These are phyloP conservation scores for Phyllostomus hastatus DNA, from an alignment of 2,113 vertebrate species.

Conservation along the genomic window DNA sequence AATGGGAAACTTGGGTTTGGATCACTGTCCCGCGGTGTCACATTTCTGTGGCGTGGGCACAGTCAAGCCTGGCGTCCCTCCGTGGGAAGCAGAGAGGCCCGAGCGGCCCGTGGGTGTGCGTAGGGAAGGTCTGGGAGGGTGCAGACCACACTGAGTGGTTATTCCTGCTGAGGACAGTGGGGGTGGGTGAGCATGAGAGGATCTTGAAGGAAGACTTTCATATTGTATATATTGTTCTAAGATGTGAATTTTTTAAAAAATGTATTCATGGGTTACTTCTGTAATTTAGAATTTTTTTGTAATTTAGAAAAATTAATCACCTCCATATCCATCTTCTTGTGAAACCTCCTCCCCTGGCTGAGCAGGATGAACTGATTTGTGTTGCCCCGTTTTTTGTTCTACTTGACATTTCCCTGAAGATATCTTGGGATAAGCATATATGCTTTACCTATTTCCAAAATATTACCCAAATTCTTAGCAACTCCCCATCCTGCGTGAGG, in stretches of 20 bases:
- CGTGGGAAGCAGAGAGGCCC: not conserved
- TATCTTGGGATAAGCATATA: not conserved
- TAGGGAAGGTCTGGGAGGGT: not conserved
- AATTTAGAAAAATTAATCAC: not conserved
- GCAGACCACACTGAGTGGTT: not conserved
- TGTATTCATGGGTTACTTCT: not conserved
- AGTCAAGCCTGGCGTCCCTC: not conserved
- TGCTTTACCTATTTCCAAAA: not conserved
- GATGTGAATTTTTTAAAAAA: not conserved
- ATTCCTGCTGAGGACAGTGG: not conserved
- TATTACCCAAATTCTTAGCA: not conserved
- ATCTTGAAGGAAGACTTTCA: not conserved
- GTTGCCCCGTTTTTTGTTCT: not conserved
- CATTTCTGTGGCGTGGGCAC: not conserved
- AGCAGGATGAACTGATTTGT: not conserved
- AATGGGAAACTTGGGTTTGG: not conserved
- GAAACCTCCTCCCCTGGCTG: not conserved
- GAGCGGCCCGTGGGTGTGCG: rapidly evolving
- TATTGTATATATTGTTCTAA: not conserved
- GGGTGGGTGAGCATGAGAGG: not conserved
- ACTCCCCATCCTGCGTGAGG: not conserved
- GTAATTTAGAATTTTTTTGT: not conserved
- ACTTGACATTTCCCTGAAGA: not conserved
- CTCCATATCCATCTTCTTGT: not conserved
- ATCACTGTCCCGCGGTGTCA: not conserved